Evolutionary conservation across 1,140 invertebrate species (phyloP).

Genomic region (silkworm (Bombyx mori)): ASM3026992v2 NC_085109.1:8802001-8802500

Average conservation of each 20-base stretch:
- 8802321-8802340: constrained; percentile 59
- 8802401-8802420: no score
- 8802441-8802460: no score
- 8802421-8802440: no score
- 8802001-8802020: no score
- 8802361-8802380: constrained; percentile 19
- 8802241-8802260: constrained; percentile 34
- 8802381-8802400: no score
- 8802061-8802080: no score
- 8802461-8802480: no score
- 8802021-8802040: no score
- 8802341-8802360: constrained; percentile 62
- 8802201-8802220: constrained; percentile 37
- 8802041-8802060: no score
- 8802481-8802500: no score
- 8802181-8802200: constrained; percentile 6
- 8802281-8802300: constrained; percentile 56
- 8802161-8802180: constrained; percentile 3
- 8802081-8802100: constrained; percentile 2
- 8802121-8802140: neutral
- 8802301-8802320: constrained; percentile 65
- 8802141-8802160: neutral
- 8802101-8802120: neutral
- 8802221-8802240: constrained; percentile 55
- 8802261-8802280: constrained; percentile 54